phyloP scores from a whole-genome alignment of 1,140 invertebrate genomes.

The Aphaenogaster ashmeadi region DNA sequence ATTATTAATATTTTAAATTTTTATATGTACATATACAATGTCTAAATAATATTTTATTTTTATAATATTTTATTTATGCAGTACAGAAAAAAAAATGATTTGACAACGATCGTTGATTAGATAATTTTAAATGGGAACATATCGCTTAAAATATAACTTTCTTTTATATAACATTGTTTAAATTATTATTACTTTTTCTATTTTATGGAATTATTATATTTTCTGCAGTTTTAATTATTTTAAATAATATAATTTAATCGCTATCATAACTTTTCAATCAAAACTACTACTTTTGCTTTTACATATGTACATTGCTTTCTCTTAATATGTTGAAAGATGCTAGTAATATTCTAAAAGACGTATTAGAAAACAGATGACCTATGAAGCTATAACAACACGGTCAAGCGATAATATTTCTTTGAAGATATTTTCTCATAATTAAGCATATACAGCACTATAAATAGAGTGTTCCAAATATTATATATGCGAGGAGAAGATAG shows the following conservation, averaged over 20 bases:
- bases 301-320: neutral
- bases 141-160: too few relatives aligned
- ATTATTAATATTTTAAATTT: neutral
- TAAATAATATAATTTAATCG: neutral
- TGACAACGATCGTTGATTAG: neutral
- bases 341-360: neutral
- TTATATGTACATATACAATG: neutral
- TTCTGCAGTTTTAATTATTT: neutral
- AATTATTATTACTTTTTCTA: neutral
- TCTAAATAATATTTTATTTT: neutral
- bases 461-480: neutral
- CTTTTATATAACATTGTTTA: neutral
- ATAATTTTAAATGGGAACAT: neutral
- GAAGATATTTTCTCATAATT: neutral
- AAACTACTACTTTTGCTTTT: neutral
- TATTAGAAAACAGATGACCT: neutral
- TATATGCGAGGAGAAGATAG: neutral
- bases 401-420: conserved; percentile 2
- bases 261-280: neutral
- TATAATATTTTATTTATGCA: too few relatives aligned
- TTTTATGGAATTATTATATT: neutral
- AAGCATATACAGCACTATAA: neutral
- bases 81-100: neutral
- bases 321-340: neutral
- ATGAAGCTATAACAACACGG: neutral